Base-by-base conservation (phyloP, 2,888 invertebrate genomes). In the Caenorhabditis virilis region DNA sequence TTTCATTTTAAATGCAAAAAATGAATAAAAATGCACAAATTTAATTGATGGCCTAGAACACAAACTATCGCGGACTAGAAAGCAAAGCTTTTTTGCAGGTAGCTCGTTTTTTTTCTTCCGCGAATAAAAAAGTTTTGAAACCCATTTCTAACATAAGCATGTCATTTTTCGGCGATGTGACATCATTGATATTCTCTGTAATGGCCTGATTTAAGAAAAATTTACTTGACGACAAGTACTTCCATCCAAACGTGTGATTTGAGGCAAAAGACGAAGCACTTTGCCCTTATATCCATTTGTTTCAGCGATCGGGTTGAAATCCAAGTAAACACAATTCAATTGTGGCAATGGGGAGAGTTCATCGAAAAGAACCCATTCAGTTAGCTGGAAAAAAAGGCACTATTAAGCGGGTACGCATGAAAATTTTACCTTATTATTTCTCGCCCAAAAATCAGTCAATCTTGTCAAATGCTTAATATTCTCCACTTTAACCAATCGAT, bases 191-290 rank as follows among this genome's bases (percentile, higher is more conserved):
- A n/a, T n/a, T n/a, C n/a, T n/a, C n/a, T n/a, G n/a, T n/a, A n/a
- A n/a, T n/a, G n/a, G n/a, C n/a, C n/a, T n/a, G n/a, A n/a, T n/a
- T n/a, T n/a, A n/a, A n/a, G n/a, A n/a, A n/a, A n/a, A n/a, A 36
- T 15, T 9, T 35, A 22, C 33, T 26, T 52, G 38, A 38, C 51
- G 18, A 39, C 69, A 66, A 51, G 62, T 51, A 15, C 71, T 95
- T 9, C 97, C 97, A 87, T 98, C 98, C 76, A 98, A 91, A 85
- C 98, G 95, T 60, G 88, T 88, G 26, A 99, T 85, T 78, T 89
- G 89, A 0, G 97, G 95, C 20, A 95, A 86, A 1, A 89, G 87
- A 56, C 95, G 85, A 85, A 91, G 94, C 41, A 97, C 87, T 85
- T 97, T 97, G 76, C 93, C 46, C 88, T 79, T 61, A 56, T 82